Evolutionary conservation across 1,140 invertebrate species (phyloP).

Genomic region (Coboldia fuscipes): DNA sequence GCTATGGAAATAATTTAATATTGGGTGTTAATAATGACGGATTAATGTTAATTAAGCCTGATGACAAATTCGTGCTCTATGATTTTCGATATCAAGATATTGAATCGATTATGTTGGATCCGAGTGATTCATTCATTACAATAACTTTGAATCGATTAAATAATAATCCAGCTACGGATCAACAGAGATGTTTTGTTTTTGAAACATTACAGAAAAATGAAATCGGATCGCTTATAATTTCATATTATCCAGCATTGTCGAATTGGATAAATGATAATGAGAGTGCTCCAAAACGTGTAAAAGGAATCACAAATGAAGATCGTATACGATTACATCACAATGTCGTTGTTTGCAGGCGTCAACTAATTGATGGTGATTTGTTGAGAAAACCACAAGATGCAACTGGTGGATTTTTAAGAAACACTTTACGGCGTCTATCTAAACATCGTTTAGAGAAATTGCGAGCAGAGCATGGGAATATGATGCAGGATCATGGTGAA

Average conservation of each 20-base stretch:
- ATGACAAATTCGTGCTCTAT: conserved; percentile 74
- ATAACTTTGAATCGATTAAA: conserved; percentile 34
- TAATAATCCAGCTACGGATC: conserved; percentile 2
- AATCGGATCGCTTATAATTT: conserved; percentile 79
- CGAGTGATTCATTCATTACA: conserved; percentile 79
- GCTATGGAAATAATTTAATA: conserved; percentile 39
- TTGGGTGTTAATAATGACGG: conserved; percentile 84
- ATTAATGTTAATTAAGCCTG: conserved; percentile 67
- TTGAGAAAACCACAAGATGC: conserved; percentile 61
- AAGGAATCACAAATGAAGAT: conserved; percentile 63
- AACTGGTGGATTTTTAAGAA: conserved; percentile 59
- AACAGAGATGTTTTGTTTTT: conserved; percentile 46
- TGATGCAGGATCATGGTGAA: conserved; percentile 41
- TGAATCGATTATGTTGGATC: conserved; percentile 77
- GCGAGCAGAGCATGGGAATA: conserved; percentile 49
- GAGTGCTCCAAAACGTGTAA: conserved; percentile 24
- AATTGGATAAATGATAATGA: conserved; percentile 72
- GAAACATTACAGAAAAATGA: conserved; percentile 76
- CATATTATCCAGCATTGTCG: conserved; percentile 68
- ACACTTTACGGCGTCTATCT: conserved; percentile 67
- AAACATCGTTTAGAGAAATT: conserved; percentile 74
- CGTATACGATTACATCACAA: conserved; percentile 60
- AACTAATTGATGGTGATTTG: conserved; percentile 62
- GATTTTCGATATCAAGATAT: conserved; percentile 76
- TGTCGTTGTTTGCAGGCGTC: conserved; percentile 51